phyloP scores from a whole-genome alignment of 2,113 vertebrate species.

The Malurus alboscapulatus region DNA sequence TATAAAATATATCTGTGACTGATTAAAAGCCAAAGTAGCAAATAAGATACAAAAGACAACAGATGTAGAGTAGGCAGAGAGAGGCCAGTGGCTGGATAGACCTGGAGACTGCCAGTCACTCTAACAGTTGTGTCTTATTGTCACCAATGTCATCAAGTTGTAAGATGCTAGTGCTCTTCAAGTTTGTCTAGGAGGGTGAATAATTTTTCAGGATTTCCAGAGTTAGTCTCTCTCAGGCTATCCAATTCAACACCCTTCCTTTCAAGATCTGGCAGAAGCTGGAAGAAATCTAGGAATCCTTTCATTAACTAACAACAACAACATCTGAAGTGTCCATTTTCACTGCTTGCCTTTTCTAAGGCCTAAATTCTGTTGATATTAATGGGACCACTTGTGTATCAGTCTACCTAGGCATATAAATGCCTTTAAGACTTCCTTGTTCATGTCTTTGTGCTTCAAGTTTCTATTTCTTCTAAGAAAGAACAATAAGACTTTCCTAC shows the following conservation, averaged over 20 bases:
- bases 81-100: background rate
- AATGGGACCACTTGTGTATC: background rate
- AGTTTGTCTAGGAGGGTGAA: background rate
- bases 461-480: background rate
- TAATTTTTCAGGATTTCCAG: background rate
- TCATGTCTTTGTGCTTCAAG: background rate
- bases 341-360: background rate
- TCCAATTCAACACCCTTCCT: background rate
- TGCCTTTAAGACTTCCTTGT: background rate
- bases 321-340: background rate
- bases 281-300: background rate
- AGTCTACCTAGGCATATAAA: background rate
- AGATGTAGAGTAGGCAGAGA: background rate
- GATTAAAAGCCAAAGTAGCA: background rate
- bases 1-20: background rate
- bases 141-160: background rate
- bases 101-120: background rate
- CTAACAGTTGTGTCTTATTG: background rate
- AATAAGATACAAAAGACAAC: background rate
- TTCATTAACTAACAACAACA: background rate
- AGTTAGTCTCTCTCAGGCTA: background rate
- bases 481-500: background rate
- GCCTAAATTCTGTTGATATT: background rate
- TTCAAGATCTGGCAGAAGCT: background rate
- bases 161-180: background rate